A percentile compares a stretch with the other conserved stretches of the same genome.
phyloP scores from a whole-genome alignment of 2,113 vertebrate genomes.

The Tichodroma muraria region DNA sequence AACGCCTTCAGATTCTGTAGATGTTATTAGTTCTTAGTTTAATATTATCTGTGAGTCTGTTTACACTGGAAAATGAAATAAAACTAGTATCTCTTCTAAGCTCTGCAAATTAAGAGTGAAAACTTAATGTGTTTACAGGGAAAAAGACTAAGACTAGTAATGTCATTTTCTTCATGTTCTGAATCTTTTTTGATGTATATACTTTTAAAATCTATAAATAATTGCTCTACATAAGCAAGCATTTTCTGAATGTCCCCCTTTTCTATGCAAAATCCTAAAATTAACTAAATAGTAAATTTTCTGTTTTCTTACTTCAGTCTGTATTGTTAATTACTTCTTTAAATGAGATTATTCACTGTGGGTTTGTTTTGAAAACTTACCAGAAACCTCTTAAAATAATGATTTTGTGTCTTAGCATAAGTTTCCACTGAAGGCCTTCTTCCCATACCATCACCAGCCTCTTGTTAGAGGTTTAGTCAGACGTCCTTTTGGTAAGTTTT shows the following conservation, averaged over 20 bases:
- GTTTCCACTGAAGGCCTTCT: constrained; percentile 81
- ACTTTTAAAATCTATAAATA: background rate
- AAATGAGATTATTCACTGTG: background rate
- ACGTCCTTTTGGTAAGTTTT: constrained; percentile 77
- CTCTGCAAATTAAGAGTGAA: background rate
- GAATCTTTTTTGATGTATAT: background rate
- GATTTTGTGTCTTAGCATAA: constrained; percentile 69
- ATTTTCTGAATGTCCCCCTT: background rate
- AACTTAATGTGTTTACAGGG: background rate
- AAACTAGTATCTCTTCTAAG: background rate
- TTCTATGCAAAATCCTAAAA: background rate
- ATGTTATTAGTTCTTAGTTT: background rate
- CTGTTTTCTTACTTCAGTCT: background rate
- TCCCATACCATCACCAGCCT: constrained; percentile 71
- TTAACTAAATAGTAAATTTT: background rate
- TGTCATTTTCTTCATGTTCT: background rate
- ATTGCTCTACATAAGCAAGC: background rate
- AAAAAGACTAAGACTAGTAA: background rate
- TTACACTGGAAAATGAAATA: background rate
- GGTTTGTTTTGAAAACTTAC: background rate
- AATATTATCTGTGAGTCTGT: background rate
- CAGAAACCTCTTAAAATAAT: background rate
- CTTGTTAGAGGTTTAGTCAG: constrained; percentile 74
- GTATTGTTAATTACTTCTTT: background rate
- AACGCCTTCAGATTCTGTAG: background rate